Percentiles rank a stretch among this genome's conserved stretches.
Conservation (phyloP, 1,140 invertebrate genomes). For the Eriocheir sinensis region DNA sequence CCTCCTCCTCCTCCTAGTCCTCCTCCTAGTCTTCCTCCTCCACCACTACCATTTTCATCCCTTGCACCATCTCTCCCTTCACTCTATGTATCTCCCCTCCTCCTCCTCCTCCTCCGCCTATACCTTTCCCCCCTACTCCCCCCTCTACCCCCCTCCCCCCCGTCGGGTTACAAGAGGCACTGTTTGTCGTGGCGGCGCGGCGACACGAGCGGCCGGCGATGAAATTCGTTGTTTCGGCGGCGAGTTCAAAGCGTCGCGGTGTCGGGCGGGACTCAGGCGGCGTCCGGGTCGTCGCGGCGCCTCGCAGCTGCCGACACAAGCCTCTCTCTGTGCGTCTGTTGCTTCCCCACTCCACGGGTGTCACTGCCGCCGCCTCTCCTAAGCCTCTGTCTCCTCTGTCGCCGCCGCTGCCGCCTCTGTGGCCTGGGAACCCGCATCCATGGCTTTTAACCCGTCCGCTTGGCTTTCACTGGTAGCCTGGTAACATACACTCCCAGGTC, state of each 20-base stretch:
- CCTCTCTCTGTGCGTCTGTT: not conserved
- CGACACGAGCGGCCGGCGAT: not conserved
- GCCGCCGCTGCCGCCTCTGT: not conserved
- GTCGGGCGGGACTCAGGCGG: not conserved
- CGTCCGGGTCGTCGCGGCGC: not conserved
- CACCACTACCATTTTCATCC: too few species aligned
- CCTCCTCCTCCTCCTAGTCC: too few species aligned
- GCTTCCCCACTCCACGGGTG: not conserved
- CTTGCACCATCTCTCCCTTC: too few species aligned
- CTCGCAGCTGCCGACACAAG: slow-evolving; percentile 10
- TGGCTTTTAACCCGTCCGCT: too few species aligned
- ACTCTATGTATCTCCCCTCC: too few species aligned
- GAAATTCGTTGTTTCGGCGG: slow-evolving; percentile 11
- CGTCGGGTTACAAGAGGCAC: not conserved
- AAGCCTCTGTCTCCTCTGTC: not conserved
- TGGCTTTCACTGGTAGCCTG: too few species aligned
- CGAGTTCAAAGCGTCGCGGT: not conserved
- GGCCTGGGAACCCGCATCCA: not conserved
- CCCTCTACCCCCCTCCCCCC: not conserved
- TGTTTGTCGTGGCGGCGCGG: not conserved
- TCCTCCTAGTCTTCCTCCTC: too few species aligned
- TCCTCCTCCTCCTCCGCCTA: not conserved
- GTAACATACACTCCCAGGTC: too few species aligned
- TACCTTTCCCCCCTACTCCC: not conserved
- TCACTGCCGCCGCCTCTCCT: not conserved